Evolutionary conservation across 2,888 invertebrate species (phyloP).

Genomic region (Nomada ferruginata): DNA sequence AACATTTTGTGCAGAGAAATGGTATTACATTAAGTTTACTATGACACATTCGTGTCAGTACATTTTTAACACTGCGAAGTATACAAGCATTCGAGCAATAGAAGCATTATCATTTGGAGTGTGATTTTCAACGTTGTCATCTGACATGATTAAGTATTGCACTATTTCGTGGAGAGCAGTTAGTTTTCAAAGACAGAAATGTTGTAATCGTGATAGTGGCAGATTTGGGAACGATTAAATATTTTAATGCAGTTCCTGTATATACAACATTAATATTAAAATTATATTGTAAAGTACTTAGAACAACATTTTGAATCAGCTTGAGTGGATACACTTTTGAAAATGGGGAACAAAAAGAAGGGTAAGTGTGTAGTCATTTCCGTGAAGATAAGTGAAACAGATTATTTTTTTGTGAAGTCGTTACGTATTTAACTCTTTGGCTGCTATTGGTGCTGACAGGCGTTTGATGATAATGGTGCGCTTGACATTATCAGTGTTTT

Average conservation of each 20-base stretch:
- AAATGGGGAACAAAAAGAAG: constrained; percentile 72
- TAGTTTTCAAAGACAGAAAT: background rate
- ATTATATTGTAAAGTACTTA: background rate
- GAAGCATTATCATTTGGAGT: background rate
- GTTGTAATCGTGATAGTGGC: background rate
- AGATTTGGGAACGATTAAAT: background rate
- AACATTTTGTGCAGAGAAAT: constrained; percentile 33
- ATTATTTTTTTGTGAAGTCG: background rate
- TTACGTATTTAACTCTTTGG: background rate
- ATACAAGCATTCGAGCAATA: background rate
- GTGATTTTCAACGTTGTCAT: background rate
- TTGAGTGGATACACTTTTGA: constrained; percentile 8
- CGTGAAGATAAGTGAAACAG: background rate
- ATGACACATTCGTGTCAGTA: background rate
- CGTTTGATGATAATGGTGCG: too few species aligned
- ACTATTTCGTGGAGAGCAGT: constrained; percentile 10
- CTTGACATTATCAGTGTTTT: too few species aligned
- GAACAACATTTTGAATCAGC: background rate
- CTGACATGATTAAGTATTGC: constrained; percentile 19
- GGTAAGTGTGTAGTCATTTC: constrained; percentile 62
- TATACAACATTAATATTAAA: background rate
- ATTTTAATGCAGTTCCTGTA: background rate
- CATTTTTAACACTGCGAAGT: background rate
- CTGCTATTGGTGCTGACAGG: too few species aligned
- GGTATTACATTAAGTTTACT: background rate